phyloP scores from a whole-genome alignment of 2,888 invertebrate genomes.

The Oligia fasciuncula region DNA sequence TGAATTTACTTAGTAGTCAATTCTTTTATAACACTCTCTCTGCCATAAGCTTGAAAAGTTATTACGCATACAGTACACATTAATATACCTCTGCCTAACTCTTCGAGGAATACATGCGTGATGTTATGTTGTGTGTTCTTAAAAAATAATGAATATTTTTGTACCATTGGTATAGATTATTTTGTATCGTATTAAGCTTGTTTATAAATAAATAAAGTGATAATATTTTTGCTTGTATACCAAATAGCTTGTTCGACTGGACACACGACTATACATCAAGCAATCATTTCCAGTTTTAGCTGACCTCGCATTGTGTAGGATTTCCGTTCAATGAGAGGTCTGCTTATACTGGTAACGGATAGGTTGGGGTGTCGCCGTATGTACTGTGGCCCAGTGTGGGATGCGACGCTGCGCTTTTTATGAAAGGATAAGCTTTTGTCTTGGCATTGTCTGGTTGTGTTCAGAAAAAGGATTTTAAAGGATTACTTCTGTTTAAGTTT shows the following conservation, averaged over 20 bases:
- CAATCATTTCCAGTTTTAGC: neutral
- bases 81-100: too few species aligned
- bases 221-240: neutral
- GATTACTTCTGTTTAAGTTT: conserved; percentile 5
- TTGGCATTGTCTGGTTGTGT: conserved; percentile 14
- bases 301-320: neutral
- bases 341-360: neutral
- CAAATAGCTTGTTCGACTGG: conserved; percentile 8
- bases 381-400: neutral
- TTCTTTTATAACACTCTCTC: too few species aligned
- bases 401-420: conserved; percentile 53
- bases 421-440: conserved; percentile 44
- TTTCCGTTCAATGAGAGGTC: neutral
- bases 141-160: neutral
- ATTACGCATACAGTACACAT: too few species aligned
- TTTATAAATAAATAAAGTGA: too few species aligned
- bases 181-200: too few species aligned
- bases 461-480: conserved; percentile 8
- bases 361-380: neutral
- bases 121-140: too few species aligned
- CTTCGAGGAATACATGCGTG: too few species aligned
- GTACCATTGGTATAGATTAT: too few species aligned
- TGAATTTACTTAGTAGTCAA: neutral
- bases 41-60: too few species aligned
- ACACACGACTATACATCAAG: neutral